Evolutionary conservation across 2,888 invertebrate genomes (phyloP).

Genomic region (Steinernema carpocapsae): DNA sequence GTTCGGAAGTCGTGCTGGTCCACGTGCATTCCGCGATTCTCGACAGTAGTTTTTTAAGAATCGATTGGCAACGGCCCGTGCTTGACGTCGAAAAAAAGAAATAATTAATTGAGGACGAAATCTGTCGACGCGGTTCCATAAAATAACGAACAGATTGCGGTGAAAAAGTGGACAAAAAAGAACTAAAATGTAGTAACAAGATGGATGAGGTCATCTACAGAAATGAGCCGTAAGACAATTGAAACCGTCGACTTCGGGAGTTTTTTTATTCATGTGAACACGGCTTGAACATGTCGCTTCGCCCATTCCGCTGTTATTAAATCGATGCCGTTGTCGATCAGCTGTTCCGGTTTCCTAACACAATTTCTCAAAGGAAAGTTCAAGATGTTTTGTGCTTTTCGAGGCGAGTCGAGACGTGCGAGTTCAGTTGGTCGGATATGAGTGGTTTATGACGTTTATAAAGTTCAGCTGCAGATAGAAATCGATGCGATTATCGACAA

Average conservation of each 20-base stretch:
- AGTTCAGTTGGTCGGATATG: background rate
- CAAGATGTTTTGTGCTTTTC: background rate
- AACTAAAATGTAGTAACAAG: constrained; percentile 17
- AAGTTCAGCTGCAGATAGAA: background rate
- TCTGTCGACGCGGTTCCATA: background rate
- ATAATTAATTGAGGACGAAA: constrained; percentile 17
- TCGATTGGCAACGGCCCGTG: constrained; percentile 28
- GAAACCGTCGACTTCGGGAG: background rate
- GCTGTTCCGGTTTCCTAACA: constrained; percentile 15
- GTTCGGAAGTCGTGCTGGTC: too few relatives aligned
- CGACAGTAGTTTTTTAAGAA: background rate
- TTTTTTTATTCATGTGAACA: constrained; percentile 1
- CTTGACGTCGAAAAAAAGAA: background rate
- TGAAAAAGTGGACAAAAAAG: constrained; percentile 16
- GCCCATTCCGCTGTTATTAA: background rate
- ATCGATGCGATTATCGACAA: constrained; percentile 1
- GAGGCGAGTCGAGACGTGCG: background rate
- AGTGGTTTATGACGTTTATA: background rate
- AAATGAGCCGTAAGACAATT: background rate
- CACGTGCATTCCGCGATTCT: too few relatives aligned
- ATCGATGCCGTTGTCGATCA: constrained; percentile 3
- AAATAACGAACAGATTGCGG: background rate
- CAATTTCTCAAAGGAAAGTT: background rate
- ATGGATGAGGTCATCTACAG: constrained; percentile 20
- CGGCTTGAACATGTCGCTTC: background rate